Base-by-base conservation (phyloP, 2,888 invertebrate species). In the Keiferia lycopersicella region DNA sequence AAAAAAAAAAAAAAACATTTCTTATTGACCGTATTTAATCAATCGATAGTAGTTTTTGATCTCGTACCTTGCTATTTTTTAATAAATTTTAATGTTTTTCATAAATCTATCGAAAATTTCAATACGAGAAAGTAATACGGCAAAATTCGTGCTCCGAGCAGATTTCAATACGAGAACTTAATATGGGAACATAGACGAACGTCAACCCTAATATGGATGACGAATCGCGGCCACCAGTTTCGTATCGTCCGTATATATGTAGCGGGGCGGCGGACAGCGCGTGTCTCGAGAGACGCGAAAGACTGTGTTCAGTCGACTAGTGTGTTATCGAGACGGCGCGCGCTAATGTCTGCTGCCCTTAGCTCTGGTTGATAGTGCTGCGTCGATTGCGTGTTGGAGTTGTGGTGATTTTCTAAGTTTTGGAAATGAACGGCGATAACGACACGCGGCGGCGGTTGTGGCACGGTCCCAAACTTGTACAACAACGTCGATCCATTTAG, bases 231-330 rank as follows among this genome's bases (percentile, higher is more conserved):
- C 26, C 26, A 26, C 6, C 26, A 26, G 26, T 26, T 26, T 26
- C 26, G 26, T 26, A 26, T 26, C 41, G 41, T 11, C n/a, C 41
- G 41, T 41, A 41, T 41, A 41, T n/a, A 41, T 41, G 41, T 41
- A 41, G 41, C 41, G 41, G 41, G 41, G 41, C 41, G 41, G n/a
- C 41, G 41, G 41, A 41, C 41, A n/a, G 41, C 41, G 41, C n/a
- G 41, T 1, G 41, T 34, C 34, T 34, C 34, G 34, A 34, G 34
- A 34, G 34, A 34, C 34, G 34, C 34, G 34, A 34, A 34, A 34
- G 34, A 34, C 34, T 26, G 26, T 26, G 26, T 26, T 26, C 26
- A 26, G 26, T 26, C 6, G 26, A 26, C 2, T 26, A 26, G 26
- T 26, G 26, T 26, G 2, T 26, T 26, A 2, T 26, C 26, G 26